Base-by-base conservation (phyloP, 64 coral and sea anemone species). In the Catalaphyllia jardinei region DNA sequence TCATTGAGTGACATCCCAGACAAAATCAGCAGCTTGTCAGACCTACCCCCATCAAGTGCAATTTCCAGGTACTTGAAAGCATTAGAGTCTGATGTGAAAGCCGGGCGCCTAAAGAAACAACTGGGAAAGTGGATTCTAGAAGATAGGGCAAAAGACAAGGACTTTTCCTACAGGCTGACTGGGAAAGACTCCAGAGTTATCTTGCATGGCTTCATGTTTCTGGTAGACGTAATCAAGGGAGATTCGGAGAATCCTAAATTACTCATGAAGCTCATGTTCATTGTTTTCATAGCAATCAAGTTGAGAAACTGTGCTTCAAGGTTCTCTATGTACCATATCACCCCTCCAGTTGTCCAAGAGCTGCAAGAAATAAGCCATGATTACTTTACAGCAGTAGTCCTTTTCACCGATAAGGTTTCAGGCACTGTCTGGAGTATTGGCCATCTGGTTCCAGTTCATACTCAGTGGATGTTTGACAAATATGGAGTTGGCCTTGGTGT, bases 341-440 rank as follows among this genome's bases (percentile, higher is more conserved):
- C 49, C 13, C 80, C 71, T 65, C 30, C 22, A 62, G 50, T 62
- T 72, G n/a, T 91, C 73, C 65, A 72, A 38, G 75, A 92, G 60
- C n/a, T 93, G 60, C 42, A 38, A 67, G n/a, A 51, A 78, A 22
- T 80, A 18, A 85, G 60, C 15, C 73, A 73, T 55, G 54, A 35
- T 29, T 93, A 94, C 64, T 89, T 78, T 51, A 89, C 33, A 89
- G 92, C 92, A 84, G 79, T 93, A 17, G 52, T 8, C 74, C 67
- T 94, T 51, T 94, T 94, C 87, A 85, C 54, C 31, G 79, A 79
- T 29, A 86, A 19, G 20, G 52, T 94, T 30, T 88, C 91, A 77
- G 55, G 67, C n/a, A 94, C 92, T 22, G 87, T 94, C 78, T 94
- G 87, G 92, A 88, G 87, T 89, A 55, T 89, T 82, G 92, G 78